A percentile compares a stretch with the other conserved stretches of the same genome.
phyloP scores from a whole-genome alignment of 2,797 vertebrate species.

The Oryzias sinensis region DNA sequence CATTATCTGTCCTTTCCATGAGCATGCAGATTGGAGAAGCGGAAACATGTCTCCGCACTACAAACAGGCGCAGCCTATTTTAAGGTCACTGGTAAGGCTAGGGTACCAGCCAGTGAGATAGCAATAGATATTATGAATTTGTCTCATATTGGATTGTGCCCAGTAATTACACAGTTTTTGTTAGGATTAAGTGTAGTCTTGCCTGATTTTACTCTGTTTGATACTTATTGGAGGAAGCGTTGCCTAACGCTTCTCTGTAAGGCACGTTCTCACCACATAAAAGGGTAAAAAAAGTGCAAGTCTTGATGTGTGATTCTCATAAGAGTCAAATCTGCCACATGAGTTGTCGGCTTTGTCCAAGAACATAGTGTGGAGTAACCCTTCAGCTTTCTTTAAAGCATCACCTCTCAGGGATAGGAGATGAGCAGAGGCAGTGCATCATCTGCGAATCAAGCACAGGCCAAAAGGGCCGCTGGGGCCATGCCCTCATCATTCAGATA shows the following conservation, averaged over 20 bases:
- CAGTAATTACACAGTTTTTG: slow-evolving; percentile 61
- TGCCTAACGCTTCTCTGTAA: slow-evolving; percentile 12
- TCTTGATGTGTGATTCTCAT: slow-evolving; percentile 19
- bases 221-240: slow-evolving; percentile 40
- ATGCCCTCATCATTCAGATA: slow-evolving; percentile 68
- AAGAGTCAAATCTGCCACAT: slow-evolving; percentile 28
- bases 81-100: slow-evolving; percentile 74
- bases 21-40: slow-evolving; percentile 77
- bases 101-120: slow-evolving; percentile 59
- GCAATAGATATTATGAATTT: slow-evolving; percentile 60
- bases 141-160: slow-evolving; percentile 52
- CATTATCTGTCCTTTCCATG: slow-evolving; percentile 83
- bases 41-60: slow-evolving; percentile 70
- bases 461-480: slow-evolving; percentile 59
- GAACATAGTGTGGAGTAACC: slow-evolving; percentile 35
- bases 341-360: slow-evolving; percentile 18
- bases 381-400: slow-evolving; percentile 22
- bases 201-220: slow-evolving; percentile 54
- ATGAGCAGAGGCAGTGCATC: slow-evolving; percentile 80
- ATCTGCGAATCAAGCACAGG: slow-evolving; percentile 65
- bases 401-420: slow-evolving; percentile 19
- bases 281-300: slow-evolving; percentile 22
- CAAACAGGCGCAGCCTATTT: slow-evolving; percentile 78
- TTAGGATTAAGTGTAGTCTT: slow-evolving; percentile 60
- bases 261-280: slow-evolving; percentile 3